Evolutionary conservation across 2,888 invertebrate genomes (phyloP).

Genomic region (Myathropa florea): DNA sequence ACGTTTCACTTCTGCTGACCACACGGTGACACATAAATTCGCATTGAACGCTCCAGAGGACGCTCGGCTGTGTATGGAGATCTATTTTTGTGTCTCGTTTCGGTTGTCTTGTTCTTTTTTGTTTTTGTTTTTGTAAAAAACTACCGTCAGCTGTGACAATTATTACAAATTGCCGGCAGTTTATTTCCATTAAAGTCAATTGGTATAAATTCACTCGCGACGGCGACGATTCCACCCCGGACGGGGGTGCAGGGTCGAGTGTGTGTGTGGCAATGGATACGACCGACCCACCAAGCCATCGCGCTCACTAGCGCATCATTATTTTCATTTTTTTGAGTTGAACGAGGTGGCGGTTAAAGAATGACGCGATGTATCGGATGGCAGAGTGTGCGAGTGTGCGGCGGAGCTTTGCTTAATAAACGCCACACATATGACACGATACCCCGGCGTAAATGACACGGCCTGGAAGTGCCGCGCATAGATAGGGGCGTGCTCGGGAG

Average conservation of each 20-base stretch:
- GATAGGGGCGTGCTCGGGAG: not conserved
- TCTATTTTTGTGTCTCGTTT: conserved; percentile 43
- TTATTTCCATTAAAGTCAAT: conserved; percentile 76
- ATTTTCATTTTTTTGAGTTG: not conserved
- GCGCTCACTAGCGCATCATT: conserved; percentile 18
- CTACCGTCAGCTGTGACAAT: conserved; percentile 66
- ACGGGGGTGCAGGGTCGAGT: not conserved
- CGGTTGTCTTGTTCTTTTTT: not conserved
- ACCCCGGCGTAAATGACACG: conserved; percentile 26
- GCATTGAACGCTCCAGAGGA: not conserved
- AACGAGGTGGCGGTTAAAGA: conserved; percentile 28
- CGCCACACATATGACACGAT: conserved; percentile 34
- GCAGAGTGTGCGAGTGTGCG: not conserved
- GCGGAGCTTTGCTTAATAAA: conserved; percentile 31
- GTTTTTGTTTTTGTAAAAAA: conserved; percentile 3
- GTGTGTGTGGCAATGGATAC: conserved; percentile 14
- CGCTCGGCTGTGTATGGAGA: not conserved
- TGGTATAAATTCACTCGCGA: conserved; percentile 74
- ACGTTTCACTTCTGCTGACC: conserved; percentile 50
- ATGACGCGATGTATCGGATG: conserved; percentile 49
- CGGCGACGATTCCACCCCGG: not conserved
- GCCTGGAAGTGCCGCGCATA: not conserved
- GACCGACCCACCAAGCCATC: conserved; percentile 5
- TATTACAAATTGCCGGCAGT: conserved; percentile 71
- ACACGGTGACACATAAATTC: conserved; percentile 50